These are phyloP conservation scores for Lacanobia oleracea DNA, from an alignment of 2,888 invertebrate genomes.

Conservation along the genomic window DNA sequence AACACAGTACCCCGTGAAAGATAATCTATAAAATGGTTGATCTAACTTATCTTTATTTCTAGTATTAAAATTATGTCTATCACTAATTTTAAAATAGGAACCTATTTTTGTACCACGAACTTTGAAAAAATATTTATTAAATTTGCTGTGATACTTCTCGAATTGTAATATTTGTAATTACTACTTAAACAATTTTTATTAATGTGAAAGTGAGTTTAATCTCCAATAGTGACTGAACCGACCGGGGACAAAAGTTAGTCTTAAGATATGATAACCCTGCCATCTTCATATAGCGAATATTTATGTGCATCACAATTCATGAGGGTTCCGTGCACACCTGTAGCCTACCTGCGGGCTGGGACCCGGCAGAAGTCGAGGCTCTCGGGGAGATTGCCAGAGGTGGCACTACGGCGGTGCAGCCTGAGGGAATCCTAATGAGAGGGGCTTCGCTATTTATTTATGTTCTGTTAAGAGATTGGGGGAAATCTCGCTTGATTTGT, in stretches of 20 bases:
- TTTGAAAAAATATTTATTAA: not conserved
- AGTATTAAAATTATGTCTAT: no score
- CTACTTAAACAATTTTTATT: no score
- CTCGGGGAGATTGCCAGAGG: conserved; percentile 4
- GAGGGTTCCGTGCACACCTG: conserved; percentile 27
- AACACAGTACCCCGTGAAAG: no score
- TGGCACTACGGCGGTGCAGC: not conserved
- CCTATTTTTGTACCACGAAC: not conserved
- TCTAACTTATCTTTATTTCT: no score
- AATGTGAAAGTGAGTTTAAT: no score
- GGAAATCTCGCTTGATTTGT: conserved; percentile 20
- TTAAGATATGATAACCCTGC: conserved; percentile 5
- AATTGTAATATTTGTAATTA: no score
- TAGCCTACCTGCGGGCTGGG: not conserved
- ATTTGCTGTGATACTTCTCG: no score
- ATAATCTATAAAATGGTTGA: no score
- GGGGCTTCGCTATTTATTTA: conserved; percentile 35
- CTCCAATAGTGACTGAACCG: no score
- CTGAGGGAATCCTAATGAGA: conserved; percentile 43
- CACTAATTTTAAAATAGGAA: no score
- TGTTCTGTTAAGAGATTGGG: conserved; percentile 11
- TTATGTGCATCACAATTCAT: conserved; percentile 38
- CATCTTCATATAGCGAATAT: conserved; percentile 39
- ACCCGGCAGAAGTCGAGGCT: not conserved
- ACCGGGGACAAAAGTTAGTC: no score